Percentiles rank a stretch among this genome's conserved stretches.
Conservation (phyloP, 2,113 vertebrate species). For the Anseranas semipalmata region DNA sequence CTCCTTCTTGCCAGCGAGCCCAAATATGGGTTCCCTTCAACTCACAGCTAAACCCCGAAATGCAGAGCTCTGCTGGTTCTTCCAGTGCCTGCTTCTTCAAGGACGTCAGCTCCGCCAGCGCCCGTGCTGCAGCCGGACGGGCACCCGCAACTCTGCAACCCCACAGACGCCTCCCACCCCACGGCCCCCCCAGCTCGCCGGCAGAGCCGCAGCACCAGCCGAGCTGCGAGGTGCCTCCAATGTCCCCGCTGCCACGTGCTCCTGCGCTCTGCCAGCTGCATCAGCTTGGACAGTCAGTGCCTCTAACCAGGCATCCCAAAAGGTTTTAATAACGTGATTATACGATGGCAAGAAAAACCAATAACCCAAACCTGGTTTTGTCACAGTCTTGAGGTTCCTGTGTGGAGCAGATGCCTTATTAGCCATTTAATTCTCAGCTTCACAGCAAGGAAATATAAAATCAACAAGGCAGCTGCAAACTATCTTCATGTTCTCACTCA, state of each 20-base stretch:
- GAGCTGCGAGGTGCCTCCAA: fast-evolving
- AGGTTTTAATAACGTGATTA: conserved; percentile 17
- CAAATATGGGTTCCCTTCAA: no score
- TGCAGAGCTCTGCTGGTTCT: not conserved
- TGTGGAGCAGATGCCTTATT: conserved; percentile 51
- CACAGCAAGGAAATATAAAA: conserved; percentile 40
- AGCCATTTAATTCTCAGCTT: conserved; percentile 51
- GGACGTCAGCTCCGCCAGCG: no score
- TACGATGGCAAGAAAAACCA: conserved; percentile 16
- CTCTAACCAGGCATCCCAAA: not conserved
- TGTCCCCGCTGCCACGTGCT: not conserved
- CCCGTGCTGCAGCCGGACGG: fast-evolving
- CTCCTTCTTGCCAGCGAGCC: not conserved
- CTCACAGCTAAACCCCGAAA: not conserved
- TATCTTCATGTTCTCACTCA: conserved; percentile 38
- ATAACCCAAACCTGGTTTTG: conserved; percentile 24
- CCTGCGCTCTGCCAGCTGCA: not conserved
- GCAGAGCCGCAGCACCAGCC: not conserved
- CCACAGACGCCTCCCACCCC: not conserved
- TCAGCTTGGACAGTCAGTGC: not conserved
- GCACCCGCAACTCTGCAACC: not conserved
- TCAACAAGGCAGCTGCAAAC: conserved; percentile 61
- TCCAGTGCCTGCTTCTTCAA: not conserved
- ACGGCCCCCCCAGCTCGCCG: not conserved
- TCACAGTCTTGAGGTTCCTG: conserved; percentile 30